These are phyloP conservation scores for Spinibarbus caldwelli DNA, from an alignment of 2,797 vertebrate species.

Conservation along the genomic window DNA sequence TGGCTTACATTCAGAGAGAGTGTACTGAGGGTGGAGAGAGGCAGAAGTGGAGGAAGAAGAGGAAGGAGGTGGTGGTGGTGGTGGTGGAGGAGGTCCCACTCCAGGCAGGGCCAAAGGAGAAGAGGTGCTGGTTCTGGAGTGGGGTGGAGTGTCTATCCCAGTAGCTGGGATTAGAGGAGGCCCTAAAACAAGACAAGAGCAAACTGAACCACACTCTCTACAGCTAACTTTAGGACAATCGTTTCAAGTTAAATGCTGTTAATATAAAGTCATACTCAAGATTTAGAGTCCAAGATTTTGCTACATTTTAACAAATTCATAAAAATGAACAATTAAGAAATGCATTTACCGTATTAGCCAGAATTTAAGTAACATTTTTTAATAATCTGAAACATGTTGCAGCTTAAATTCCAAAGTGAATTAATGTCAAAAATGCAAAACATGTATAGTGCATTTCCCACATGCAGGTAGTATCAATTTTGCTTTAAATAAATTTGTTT, in stretches of 20 bases:
- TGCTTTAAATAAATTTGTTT: not conserved
- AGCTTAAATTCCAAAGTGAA: not conserved
- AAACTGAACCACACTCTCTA: slow-evolving; percentile 62
- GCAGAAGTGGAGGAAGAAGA: slow-evolving; percentile 77
- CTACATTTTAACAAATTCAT: not conserved
- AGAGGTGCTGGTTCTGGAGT: slow-evolving; percentile 81
- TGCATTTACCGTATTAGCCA: too few relatives aligned
- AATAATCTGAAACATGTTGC: too few relatives aligned
- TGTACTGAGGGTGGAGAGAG: slow-evolving; percentile 93
- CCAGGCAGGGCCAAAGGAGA: slow-evolving; percentile 75
- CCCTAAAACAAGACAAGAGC: slow-evolving; percentile 81
- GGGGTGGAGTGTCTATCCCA: slow-evolving; percentile 89
- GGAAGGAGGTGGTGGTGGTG: slow-evolving; percentile 77
- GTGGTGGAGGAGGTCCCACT: slow-evolving; percentile 76
- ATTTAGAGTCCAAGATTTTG: not conserved
- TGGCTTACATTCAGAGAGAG: slow-evolving; percentile 95
- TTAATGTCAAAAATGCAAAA: not conserved
- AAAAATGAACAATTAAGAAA: not conserved
- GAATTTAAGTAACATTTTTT: not conserved
- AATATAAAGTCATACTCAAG: not conserved
- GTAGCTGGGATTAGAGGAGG: slow-evolving; percentile 88
- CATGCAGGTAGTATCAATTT: not conserved
- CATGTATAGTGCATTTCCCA: not conserved
- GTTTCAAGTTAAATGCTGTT: not conserved
- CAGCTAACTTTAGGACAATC: not conserved